Base-by-base conservation (phyloP, 1,140 invertebrate genomes). In the Steinernema feltiae region DNA sequence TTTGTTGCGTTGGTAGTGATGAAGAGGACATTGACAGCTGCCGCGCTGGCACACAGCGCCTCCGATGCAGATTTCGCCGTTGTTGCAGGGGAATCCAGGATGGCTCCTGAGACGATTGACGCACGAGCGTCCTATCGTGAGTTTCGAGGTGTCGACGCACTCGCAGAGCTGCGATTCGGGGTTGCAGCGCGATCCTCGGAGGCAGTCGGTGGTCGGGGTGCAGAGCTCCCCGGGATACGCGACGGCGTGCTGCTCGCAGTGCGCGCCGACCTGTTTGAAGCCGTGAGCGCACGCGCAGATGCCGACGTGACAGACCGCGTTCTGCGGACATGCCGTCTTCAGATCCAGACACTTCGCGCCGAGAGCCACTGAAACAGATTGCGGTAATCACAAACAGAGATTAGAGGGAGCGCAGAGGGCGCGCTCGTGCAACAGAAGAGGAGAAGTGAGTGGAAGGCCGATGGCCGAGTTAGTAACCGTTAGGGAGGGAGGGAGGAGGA, bases 1-100 rank as follows among this genome's bases (percentile, higher is more conserved):
- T 69, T 79, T 79, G 24, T 78, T 71, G 27, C 73, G 32, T 35
- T 78, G 72, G 1, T 71, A 41, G 70, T 71, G 73, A 15, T 71
- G 70, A 18, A 74, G 48, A 29, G 71, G 30, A 41, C 78, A 79
- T 18, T 69, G 32, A 71, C 78, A 79, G 30, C 69, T 78, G 7
- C 72, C 72, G 29, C 72, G 70, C 15, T 46, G n/a, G 69, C 78
- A 79, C 15, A 71, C 41, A 1, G 75, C 76, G 17, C 79, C 79
- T 17, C 79, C 79, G 30, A 80, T 70, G 46, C 79, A 80, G 35
- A 80, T 73, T 41, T 80, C 79, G 3, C 75, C 75, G 30, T 81
- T 80, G 30, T 69, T 72, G 48, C 79, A 80, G 32, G 79, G 79
- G 35, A 76, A 79, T 0, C 79, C 79, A 18, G 78, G 77, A 32